Percentiles rank a stretch among this genome's conserved stretches.
Conservation (phyloP, 2,888 invertebrate genomes). For the Callyntrura sp. region DNA sequence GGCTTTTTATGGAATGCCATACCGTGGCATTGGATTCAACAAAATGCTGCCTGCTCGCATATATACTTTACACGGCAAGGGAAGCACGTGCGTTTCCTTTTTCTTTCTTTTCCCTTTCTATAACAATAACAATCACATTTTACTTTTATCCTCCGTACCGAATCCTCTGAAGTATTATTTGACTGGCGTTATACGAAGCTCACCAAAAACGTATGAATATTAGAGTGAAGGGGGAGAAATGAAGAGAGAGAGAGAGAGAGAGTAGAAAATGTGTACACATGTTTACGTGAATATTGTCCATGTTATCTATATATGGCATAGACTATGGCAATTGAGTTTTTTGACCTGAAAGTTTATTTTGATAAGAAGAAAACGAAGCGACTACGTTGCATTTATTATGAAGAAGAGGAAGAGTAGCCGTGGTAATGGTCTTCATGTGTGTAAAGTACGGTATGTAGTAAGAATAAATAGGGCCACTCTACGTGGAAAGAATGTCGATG, state of each 20-base stretch:
- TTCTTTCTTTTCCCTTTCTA: not conserved
- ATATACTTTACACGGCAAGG: not conserved
- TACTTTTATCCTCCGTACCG: not conserved
- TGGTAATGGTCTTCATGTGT: too few species aligned
- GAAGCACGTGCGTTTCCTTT: slow-evolving; percentile 20
- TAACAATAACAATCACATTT: not conserved
- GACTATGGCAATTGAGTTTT: slow-evolving; percentile 38
- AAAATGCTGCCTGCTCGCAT: not conserved
- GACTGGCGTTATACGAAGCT: not conserved
- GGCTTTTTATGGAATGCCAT: not conserved
- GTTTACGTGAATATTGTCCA: too few species aligned
- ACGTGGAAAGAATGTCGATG: slow-evolving; percentile 61
- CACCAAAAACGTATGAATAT: slow-evolving; percentile 6
- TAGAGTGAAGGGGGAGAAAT: not conserved
- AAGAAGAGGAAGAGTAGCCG: too few species aligned
- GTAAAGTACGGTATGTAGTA: slow-evolving; percentile 16
- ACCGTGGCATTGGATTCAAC: not conserved
- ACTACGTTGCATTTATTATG: slow-evolving; percentile 18
- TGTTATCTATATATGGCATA: not conserved
- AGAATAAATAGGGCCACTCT: slow-evolving; percentile 12
- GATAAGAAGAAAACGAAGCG: slow-evolving; percentile 28
- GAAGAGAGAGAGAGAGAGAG: not conserved
- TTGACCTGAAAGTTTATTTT: slow-evolving; percentile 64
- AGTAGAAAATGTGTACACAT: too few species aligned
- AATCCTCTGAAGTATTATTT: not conserved